These are phyloP conservation scores for Colossoma macropomum DNA, from an alignment of 2,113 vertebrate species.

Conservation along the genomic window DNA sequence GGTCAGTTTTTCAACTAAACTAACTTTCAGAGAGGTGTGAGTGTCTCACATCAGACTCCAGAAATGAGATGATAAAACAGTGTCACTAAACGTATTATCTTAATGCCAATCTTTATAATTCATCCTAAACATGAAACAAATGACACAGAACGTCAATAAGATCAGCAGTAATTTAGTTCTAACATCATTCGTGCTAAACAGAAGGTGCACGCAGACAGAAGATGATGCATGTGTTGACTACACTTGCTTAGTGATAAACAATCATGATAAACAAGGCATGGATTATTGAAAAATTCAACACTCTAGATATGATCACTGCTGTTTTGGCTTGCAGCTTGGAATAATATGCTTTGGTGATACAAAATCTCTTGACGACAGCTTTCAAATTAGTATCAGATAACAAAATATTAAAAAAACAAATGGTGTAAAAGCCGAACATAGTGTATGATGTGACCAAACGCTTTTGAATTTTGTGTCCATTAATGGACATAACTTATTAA, in stretches of 20 bases:
- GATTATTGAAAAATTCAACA: neutral
- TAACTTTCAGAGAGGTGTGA: neutral
- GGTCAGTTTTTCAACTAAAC: neutral
- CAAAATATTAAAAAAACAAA: neutral
- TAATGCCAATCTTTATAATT: neutral
- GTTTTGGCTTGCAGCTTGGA: neutral
- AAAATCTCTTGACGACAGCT: neutral
- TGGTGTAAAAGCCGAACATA: neutral
- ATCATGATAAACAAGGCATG: neutral
- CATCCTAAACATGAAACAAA: neutral
- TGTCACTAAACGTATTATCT: neutral
- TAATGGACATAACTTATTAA: slow-evolving; percentile 61
- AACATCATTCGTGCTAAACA: neutral
- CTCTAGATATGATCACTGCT: neutral
- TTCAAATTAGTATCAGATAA: neutral
- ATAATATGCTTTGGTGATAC: neutral
- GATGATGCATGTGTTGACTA: neutral
- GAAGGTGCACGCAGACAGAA: neutral
- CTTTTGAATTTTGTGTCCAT: neutral
- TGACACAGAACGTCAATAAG: neutral
- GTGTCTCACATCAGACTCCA: neutral
- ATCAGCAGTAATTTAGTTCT: neutral
- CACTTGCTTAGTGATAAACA: neutral
- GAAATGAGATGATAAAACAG: slow-evolving; percentile 9
- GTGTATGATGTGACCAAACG: slow-evolving; percentile 42